Conservation (phyloP, 2,888 invertebrate species). For the Nymphalis polychloros region DNA sequence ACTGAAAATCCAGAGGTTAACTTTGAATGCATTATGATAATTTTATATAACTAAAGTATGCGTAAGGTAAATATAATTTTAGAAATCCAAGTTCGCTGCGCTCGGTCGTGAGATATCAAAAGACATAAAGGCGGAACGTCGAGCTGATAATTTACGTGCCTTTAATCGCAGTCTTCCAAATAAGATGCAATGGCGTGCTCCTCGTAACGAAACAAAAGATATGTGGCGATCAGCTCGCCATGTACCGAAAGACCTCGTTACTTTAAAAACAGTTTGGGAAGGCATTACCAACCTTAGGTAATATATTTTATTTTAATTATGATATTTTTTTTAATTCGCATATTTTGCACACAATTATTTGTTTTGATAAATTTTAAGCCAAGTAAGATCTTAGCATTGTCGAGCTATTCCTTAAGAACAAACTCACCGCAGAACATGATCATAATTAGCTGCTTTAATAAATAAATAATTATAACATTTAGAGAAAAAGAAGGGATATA, state of each 20-base stretch:
- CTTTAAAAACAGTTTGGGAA: constrained; percentile 84
- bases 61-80: constrained; percentile 16
- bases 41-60: neutral
- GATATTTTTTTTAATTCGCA: neutral
- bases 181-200: constrained; percentile 71
- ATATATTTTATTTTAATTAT: constrained; percentile 2
- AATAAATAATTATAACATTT: too few species aligned
- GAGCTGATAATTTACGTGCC: constrained; percentile 59
- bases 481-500: too few species aligned
- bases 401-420: too few species aligned
- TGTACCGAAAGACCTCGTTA: constrained; percentile 81
- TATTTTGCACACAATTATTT: too few species aligned
- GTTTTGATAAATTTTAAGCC: too few species aligned
- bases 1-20: constrained; percentile 74
- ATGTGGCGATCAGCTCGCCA: constrained; percentile 81
- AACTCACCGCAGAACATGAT: too few species aligned
- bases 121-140: constrained; percentile 74
- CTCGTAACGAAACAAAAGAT: constrained; percentile 73
- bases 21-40: neutral
- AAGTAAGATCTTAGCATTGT: too few species aligned
- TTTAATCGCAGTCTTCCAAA: constrained; percentile 77
- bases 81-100: constrained; percentile 60
- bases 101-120: constrained; percentile 69
- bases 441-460: too few species aligned
- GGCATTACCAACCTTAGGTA: constrained; percentile 83